Percentiles rank a stretch among this genome's conserved stretches.
phyloP scores from a whole-genome alignment of 2,888 invertebrate species.

The Tetragonula carbonaria region DNA sequence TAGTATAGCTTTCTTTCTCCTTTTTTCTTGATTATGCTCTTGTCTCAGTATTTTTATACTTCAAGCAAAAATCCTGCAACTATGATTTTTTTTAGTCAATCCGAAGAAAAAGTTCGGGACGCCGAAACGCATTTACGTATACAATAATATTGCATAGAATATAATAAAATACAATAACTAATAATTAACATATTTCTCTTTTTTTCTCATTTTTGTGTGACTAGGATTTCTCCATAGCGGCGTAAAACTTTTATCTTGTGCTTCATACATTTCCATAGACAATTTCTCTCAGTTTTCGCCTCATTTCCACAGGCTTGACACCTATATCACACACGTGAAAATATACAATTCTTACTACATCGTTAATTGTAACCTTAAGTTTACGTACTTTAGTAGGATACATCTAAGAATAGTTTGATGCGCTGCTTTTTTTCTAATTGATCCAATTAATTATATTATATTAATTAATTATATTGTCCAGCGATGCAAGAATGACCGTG shows the following conservation, averaged over 20 bases:
- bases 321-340: conserved; percentile 59
- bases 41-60: not conserved
- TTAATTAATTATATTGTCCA: conserved; percentile 8
- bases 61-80: conserved; percentile 25
- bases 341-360: conserved; percentile 54
- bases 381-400: conserved; percentile 43
- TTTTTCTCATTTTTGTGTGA: conserved; percentile 69
- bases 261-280: conserved; percentile 65
- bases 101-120: conserved; percentile 14
- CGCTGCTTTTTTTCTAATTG: conserved; percentile 1
- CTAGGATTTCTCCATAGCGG: conserved; percentile 78
- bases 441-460: conserved; percentile 7
- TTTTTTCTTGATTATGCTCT: conserved; percentile 19
- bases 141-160: conserved; percentile 67
- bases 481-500: conserved; percentile 23
- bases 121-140: conserved; percentile 34
- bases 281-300: conserved; percentile 50
- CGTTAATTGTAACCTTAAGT: conserved; percentile 35
- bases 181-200: conserved; percentile 68
- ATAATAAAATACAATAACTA: conserved; percentile 74
- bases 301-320: conserved; percentile 35
- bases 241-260: conserved; percentile 70
- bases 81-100: conserved; percentile 29
- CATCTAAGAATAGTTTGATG: conserved; percentile 47
- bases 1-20: conserved; percentile 30